phyloP scores from a whole-genome alignment of 2,113 vertebrate species.

The Sapayoa aenigma region DNA sequence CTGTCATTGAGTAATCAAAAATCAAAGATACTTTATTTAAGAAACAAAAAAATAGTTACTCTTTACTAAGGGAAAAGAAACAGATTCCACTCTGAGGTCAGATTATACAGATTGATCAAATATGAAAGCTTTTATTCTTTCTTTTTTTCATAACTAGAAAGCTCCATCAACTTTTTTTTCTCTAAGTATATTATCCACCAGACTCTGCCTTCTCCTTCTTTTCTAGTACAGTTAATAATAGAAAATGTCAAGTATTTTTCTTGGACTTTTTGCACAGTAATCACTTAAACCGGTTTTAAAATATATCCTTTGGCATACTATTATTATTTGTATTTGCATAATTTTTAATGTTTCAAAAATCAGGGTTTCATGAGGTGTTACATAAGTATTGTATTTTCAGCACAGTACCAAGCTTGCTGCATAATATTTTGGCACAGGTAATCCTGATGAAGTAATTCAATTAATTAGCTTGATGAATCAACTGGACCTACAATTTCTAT shows the following conservation, averaged over 20 bases:
- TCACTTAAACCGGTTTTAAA: not conserved
- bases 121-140: not conserved
- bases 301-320: not conserved
- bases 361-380: not conserved
- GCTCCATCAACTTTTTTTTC: not conserved
- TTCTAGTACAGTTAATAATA: not conserved
- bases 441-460: constrained; percentile 35
- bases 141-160: not conserved
- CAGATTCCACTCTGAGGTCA: not conserved
- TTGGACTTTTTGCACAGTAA: not conserved
- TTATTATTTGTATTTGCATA: not conserved
- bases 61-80: not conserved
- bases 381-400: not conserved
- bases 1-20: not conserved
- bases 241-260: not conserved
- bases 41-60: not conserved
- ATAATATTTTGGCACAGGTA: constrained; percentile 2
- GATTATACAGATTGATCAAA: not conserved
- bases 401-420: not conserved
- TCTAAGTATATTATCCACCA: not conserved
- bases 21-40: not conserved
- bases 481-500: constrained; percentile 28
- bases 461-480: constrained; percentile 51
- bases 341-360: not conserved
- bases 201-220: not conserved